These are phyloP conservation scores for Sesamia nonagrioides DNA, from an alignment of 1,140 invertebrate genomes.

Conservation along the genomic window DNA sequence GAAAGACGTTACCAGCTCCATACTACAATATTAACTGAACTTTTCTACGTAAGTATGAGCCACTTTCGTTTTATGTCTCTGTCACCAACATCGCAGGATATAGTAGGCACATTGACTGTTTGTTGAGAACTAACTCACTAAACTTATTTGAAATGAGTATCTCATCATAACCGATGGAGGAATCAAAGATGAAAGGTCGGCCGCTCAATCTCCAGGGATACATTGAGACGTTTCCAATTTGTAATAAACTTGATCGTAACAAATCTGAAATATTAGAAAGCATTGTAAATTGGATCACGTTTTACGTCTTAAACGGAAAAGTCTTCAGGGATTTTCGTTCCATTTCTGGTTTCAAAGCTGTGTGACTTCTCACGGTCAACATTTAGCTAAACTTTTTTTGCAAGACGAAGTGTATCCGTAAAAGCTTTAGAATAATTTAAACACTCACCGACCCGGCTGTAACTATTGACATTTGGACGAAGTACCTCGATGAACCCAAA, in stretches of 20 bases:
- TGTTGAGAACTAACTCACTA: constrained; percentile 25
- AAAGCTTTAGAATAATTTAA: constrained; percentile 45
- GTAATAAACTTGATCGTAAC: constrained; percentile 70
- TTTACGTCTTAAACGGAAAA: constrained; percentile 64
- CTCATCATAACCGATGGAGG: constrained; percentile 52
- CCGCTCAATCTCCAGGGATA: constrained; percentile 60
- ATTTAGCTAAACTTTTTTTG: constrained; percentile 32
- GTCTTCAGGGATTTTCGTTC: constrained; percentile 60
- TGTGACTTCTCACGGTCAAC: constrained; percentile 43
- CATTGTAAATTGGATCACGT: constrained; percentile 75
- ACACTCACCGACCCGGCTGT: constrained; percentile 20
- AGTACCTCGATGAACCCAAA: constrained; percentile 57
- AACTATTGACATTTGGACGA: constrained; percentile 42
- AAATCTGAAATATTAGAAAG: constrained; percentile 68
- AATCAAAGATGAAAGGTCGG: constrained; percentile 58
- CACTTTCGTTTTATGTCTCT: constrained; percentile 33
- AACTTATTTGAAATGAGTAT: constrained; percentile 47
- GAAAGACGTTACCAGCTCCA: constrained; percentile 7
- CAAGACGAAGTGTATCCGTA: constrained; percentile 31
- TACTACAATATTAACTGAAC: constrained; percentile 23
- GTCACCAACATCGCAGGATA: neutral
- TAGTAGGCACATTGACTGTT: constrained; percentile 15
- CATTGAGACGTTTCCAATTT: constrained; percentile 70
- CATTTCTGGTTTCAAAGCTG: constrained; percentile 50
- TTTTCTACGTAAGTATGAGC: constrained; percentile 10